Evolutionary conservation across 2,888 invertebrate genomes (phyloP), one percentile per base, ranked within the genome.

Genomic region (Mythimna impura): DNA sequence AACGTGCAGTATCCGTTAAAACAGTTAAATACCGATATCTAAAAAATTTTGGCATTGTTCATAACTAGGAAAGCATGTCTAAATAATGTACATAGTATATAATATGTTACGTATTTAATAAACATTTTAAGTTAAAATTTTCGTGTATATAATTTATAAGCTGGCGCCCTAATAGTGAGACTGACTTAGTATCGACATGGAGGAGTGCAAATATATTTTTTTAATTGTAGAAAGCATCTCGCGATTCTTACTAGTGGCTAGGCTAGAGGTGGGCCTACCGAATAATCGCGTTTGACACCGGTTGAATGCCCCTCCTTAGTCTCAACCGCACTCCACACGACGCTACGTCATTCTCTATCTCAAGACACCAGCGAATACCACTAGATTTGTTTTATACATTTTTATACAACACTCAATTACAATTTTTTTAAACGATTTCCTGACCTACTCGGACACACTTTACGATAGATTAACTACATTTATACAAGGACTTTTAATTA

Each of bases 21-120:
- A 73, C 75, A 34, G 77, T 77, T 78, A 60, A 80, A 76, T 78
- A 86, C 43, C 77, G 68, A 58, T 68, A 66, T 76, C 58, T 81
- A 69, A 81, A 81, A 72, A 85, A 83, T 83, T 86, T 86, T 86
- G 85, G 80, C 85, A 78, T 77, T 85, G 78, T 86, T 69, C 60
- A 62, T 82, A 80, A 84, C 78, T 76, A 83, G 67, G 57, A 80
- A 87, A 87, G 84, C 87, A 78, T 83, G 57, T 86, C 67, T 84
- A 79, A 81, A 85, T 80, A 73, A 85, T 85, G 70, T 83, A 82
- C 73, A 77, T 75, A 66, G 52, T 72, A 69, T 72, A 76, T 79
- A 52, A 40, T 74, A 72, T 81, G 71, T 82, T 86, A 86, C 79
- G 81, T 84, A 81, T 81, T 74, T 75, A 81, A 84, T 82, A 86